Evolutionary conservation across 1,140 invertebrate genomes (phyloP).

Genomic region (Musca vetustissima): DNA sequence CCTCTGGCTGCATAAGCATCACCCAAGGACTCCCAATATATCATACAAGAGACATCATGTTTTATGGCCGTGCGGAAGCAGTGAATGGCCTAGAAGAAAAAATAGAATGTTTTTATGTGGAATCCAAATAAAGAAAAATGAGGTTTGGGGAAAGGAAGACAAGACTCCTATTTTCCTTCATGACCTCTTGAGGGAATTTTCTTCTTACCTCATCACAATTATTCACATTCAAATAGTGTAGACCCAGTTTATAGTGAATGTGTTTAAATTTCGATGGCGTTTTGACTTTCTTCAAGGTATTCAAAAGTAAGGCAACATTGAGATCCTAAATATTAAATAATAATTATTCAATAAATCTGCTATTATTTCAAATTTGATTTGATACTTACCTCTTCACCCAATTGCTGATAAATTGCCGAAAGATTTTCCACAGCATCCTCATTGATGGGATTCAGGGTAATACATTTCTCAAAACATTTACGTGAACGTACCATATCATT

Average conservation of each 20-base stretch:
- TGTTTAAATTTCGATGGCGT: slow-evolving; percentile 65
- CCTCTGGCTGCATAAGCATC: slow-evolving; percentile 84
- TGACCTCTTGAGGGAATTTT: not conserved
- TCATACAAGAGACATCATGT: slow-evolving; percentile 68
- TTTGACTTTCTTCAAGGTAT: slow-evolving; percentile 60
- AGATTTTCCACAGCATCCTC: slow-evolving; percentile 70
- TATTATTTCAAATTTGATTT: not conserved
- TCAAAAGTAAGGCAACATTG: slow-evolving; percentile 69
- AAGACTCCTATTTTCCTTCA: too few relatives aligned
- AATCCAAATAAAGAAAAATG: too few relatives aligned
- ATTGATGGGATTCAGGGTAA: slow-evolving; percentile 70
- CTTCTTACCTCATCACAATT: slow-evolving; percentile 61
- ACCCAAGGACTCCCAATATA: slow-evolving; percentile 82
- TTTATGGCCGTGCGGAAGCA: slow-evolving; percentile 76
- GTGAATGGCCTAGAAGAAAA: slow-evolving; percentile 63
- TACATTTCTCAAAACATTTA: slow-evolving; percentile 82
- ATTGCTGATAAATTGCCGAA: slow-evolving; percentile 71
- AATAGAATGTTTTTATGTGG: too few relatives aligned
- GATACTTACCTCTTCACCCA: slow-evolving; percentile 61
- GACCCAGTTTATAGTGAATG: slow-evolving; percentile 78
- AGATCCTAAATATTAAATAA: slow-evolving; percentile 54
- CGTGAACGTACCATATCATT: slow-evolving; percentile 69
- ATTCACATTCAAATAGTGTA: slow-evolving; percentile 72
- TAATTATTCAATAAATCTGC: not conserved
- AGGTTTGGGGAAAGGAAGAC: too few relatives aligned